Evolutionary conservation across 2,888 invertebrate genomes (phyloP), one percentile per base, ranked within the genome.

Genomic region (Beris chalybata): DNA sequence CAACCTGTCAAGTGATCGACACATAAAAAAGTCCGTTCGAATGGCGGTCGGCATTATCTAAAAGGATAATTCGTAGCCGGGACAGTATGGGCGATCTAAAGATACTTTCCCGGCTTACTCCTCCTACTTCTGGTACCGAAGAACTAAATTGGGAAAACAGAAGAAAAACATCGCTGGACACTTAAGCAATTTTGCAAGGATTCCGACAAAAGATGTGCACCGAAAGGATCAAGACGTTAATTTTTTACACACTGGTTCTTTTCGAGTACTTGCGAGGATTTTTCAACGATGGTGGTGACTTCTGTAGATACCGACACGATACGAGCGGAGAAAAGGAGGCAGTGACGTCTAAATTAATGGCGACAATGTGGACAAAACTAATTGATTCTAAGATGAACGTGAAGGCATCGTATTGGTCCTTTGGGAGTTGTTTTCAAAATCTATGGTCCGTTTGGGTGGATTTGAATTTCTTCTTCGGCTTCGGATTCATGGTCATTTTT

Each of bases 321-420:
- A 29, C 3, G 6, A 50, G 22, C 29, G 31, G 9, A 32, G 43
- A 54, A 64, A 64, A 64, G 47, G 45, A 38, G 64, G 56, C 22
- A 31, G 64, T 11, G 56, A 55, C 48, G 31, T 38, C 12, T 47
- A 56, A 55, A 55, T 70, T 69, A 75, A 76, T 76, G 78, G 75
- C 77, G 77, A 77, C 77, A 78, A 74, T 74, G 74, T 76, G 75
- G 75, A 78, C 78, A 79, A 79, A 79, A 78, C 79, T 79, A 79
- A 79, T 79, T 79, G 79, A 79, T 79, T 79, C 78, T 74, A 76
- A 78, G 55, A 65, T 55, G 54, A 54, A 64, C 43, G 50, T 45
- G 54, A 31, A 12, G 30, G 31, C 13, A 15, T 56, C 45, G 43
- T 53, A 65, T 65, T 65, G 48, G 64, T 31, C 64, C 48, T n/a